Base-by-base conservation (phyloP, 2,888 invertebrate genomes). In the Crocallis elinguaria region DNA sequence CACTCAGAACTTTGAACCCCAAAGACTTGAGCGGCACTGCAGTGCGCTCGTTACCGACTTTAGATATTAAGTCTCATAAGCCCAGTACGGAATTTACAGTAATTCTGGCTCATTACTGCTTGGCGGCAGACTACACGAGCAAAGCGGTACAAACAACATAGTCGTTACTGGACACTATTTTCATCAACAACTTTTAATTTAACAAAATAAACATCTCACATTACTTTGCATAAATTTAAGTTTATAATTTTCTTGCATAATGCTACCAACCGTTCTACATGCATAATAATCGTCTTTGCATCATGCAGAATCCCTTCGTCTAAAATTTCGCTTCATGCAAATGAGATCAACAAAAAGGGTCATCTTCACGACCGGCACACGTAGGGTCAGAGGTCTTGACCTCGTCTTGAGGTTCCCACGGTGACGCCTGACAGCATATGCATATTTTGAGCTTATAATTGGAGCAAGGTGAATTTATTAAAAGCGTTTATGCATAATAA, bases 331-430 rank as follows among this genome's bases (percentile, higher is more conserved):
- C 83, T 84, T 73, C 60, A 86, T 85, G 82, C 82, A 82, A 84
- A 86, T 84, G 33, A 53, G 42, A 57, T 72, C 68, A 67, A 25
- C 29, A 43, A 73, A 74, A 67, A 35, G 60, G 29, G 16, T 49
- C 19, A 39, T 51, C 30, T 23, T 58, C 57, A 66, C 64, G 37
- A 49, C 56, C 33, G 67, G 60, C 82, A 81, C 82, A 81, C 84
- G 79, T 77, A 72, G 85, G 89, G 89, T 89, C 85, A 88, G 64
- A 86, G 82, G 86, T 85, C 84, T 79, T 81, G 86, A 88, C 83
- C 86, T 79, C 69, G 72, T 71, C 69, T 71, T 69, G 72, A 77
- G 77, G 67, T 86, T 90, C 90, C 77, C 90, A 90, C 87, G 88
- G 70, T 71, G 69, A 71, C 73, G 75, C 75, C 70, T 19, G 63